A percentile compares a stretch with the other conserved stretches of the same genome.
phyloP scores from a whole-genome alignment of 1,140 invertebrate species.

The Danaus plexippus region DNA sequence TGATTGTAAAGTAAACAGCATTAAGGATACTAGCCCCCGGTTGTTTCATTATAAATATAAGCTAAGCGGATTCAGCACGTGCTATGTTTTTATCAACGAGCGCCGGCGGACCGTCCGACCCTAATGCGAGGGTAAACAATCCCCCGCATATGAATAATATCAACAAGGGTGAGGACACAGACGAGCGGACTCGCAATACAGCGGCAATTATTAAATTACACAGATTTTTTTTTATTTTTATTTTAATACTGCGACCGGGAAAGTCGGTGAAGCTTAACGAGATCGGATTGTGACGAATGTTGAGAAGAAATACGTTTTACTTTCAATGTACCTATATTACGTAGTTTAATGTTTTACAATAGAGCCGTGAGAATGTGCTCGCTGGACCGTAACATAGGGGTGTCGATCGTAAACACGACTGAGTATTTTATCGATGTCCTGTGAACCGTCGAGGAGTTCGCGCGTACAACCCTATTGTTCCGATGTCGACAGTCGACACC shows the following conservation, averaged over 20 bases:
- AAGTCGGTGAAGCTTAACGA: too few relatives aligned
- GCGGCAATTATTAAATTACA: conserved; percentile 63
- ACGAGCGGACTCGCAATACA: conserved; percentile 49
- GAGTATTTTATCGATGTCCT: conserved; percentile 55
- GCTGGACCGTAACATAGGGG: conserved; percentile 32
- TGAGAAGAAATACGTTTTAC: too few relatives aligned
- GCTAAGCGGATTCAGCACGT: conserved; percentile 62
- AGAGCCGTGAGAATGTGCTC: conserved; percentile 27
- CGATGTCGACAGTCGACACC: conserved; percentile 39
- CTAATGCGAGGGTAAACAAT: conserved; percentile 59
- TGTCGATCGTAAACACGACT: conserved; percentile 52
- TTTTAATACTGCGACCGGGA: conserved; percentile 1
- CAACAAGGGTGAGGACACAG: conserved; percentile 37
- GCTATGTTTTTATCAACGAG: conserved; percentile 63
- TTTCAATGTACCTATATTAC: too few relatives aligned
- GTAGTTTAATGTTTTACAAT: too few relatives aligned
- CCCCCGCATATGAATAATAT: conserved; percentile 61
- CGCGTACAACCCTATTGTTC: conserved; percentile 48
- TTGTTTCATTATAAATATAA: conserved; percentile 58
- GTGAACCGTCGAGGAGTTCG: conserved; percentile 25
- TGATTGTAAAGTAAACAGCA: conserved; percentile 45
- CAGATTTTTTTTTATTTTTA: conserved; percentile 16
- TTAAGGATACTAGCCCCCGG: conserved; percentile 33
- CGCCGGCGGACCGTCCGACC: conserved; percentile 31
- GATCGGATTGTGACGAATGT: too few relatives aligned